A percentile compares a stretch with the other conserved stretches of the same genome.
Conservation (phyloP, 2,888 invertebrate genomes). For the Clunio marinus region DNA sequence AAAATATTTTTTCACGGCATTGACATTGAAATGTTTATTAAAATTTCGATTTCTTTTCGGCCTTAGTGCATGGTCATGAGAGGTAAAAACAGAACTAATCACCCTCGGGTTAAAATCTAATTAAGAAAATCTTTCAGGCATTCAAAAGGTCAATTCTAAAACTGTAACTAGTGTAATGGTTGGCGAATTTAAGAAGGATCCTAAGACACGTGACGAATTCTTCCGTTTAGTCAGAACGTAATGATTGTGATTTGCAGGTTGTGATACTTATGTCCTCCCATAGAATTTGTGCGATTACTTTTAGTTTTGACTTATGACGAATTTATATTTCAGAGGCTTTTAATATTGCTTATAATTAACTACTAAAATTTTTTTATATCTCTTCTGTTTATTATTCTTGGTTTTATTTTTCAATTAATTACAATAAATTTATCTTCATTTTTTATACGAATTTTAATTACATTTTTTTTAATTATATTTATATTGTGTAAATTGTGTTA, state of each 20-base stretch:
- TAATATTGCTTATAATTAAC: no score
- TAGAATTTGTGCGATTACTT: background rate
- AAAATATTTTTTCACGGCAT: background rate
- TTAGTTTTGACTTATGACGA: no score
- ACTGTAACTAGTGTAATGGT: constrained; percentile 31
- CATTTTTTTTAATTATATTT: background rate
- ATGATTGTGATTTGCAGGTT: background rate
- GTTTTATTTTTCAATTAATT: background rate
- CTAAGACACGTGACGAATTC: constrained; percentile 32
- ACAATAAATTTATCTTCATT: constrained; percentile 22
- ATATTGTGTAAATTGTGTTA: constrained; percentile 31
- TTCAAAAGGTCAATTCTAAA: constrained; percentile 32
- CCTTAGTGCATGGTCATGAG: constrained; percentile 31
- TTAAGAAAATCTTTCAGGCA: background rate
- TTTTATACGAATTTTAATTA: background rate
- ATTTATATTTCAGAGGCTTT: no score
- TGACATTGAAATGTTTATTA: constrained; percentile 13
- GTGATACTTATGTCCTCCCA: background rate
- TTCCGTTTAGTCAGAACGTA: constrained; percentile 19
- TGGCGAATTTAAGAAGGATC: constrained; percentile 15
- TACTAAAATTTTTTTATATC: no score
- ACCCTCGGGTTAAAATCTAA: background rate
- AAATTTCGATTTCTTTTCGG: constrained; percentile 2
- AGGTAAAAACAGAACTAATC: constrained; percentile 27
- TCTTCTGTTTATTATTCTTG: no score